Percentiles rank a stretch among this genome's conserved stretches.
Conservation (phyloP, 2,113 vertebrate species). For the Rhodinocichla rosea region DNA sequence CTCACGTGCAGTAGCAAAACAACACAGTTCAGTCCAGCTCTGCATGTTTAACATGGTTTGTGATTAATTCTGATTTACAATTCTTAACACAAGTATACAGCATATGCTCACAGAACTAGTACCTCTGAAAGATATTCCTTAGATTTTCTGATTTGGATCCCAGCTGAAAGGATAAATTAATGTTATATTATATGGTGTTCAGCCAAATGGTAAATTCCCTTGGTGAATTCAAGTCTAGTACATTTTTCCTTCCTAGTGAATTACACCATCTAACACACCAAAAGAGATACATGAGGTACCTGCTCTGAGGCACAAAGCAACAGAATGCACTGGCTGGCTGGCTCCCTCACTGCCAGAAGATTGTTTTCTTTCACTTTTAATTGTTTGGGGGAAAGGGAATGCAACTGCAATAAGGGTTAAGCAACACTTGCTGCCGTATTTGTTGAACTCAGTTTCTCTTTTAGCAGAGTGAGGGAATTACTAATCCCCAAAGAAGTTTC, state of each 20-base stretch:
- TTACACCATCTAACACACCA: background rate
- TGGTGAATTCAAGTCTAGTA: background rate
- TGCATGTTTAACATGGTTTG: fast-evolving
- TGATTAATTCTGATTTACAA: background rate
- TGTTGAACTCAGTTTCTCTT: background rate
- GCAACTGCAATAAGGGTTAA: background rate
- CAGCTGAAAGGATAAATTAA: background rate
- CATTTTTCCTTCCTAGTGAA: background rate
- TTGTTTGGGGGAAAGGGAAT: constrained; percentile 18
- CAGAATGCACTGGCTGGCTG: background rate
- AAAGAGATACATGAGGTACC: background rate
- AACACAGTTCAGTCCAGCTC: background rate
- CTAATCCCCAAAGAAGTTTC: background rate
- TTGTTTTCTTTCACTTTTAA: constrained; percentile 12
- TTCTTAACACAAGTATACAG: background rate
- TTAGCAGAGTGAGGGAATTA: background rate
- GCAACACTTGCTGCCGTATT: background rate
- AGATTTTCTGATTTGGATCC: background rate
- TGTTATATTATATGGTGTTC: background rate
- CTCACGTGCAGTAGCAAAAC: background rate
- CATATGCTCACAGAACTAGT: background rate
- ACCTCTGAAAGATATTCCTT: background rate
- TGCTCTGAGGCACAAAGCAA: background rate
- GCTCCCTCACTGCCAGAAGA: background rate
- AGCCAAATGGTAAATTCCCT: background rate